A percentile compares a stretch with the other conserved stretches of the same genome.
These are phyloP conservation scores for Tinamus major DNA, from an alignment of 2,797 vertebrate genomes.

Conservation along the genomic window DNA sequence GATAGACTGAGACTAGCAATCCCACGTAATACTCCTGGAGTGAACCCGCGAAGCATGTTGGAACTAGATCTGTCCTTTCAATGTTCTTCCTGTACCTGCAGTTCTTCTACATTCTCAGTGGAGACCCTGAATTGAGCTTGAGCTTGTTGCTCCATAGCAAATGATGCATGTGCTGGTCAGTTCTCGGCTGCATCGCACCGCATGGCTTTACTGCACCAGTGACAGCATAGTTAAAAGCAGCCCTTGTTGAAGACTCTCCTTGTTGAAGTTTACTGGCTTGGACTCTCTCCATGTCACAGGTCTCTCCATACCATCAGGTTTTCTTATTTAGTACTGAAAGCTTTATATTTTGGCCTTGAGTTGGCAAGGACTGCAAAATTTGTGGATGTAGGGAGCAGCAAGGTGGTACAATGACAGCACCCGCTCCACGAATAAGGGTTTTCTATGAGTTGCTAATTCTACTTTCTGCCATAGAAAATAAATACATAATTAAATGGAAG, in stretches of 20 bases:
- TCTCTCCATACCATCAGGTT: neutral
- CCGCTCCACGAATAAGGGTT: accelerated
- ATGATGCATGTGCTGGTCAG: neutral
- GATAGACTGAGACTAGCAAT: neutral
- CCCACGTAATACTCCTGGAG: neutral
- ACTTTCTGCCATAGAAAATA: neutral
- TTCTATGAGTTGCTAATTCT: neutral
- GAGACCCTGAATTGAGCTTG: neutral
- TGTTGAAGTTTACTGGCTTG: neutral
- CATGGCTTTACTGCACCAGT: neutral
- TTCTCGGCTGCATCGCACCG: neutral
- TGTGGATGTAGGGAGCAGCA: neutral
- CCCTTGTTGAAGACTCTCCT: neutral
- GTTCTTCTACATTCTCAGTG: neutral
- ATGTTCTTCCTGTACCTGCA: neutral
- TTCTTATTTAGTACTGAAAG: neutral
- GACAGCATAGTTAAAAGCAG: neutral
- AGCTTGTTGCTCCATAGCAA: neutral
- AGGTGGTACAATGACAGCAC: neutral
- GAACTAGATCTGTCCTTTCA: neutral
- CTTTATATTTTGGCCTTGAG: neutral
- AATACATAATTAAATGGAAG: neutral
- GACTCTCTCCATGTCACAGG: neutral
- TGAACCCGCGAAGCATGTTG: neutral
- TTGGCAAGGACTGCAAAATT: neutral